These are phyloP conservation scores for Atta cephalotes DNA, from an alignment of 1,140 invertebrate species.

Conservation along the genomic window DNA sequence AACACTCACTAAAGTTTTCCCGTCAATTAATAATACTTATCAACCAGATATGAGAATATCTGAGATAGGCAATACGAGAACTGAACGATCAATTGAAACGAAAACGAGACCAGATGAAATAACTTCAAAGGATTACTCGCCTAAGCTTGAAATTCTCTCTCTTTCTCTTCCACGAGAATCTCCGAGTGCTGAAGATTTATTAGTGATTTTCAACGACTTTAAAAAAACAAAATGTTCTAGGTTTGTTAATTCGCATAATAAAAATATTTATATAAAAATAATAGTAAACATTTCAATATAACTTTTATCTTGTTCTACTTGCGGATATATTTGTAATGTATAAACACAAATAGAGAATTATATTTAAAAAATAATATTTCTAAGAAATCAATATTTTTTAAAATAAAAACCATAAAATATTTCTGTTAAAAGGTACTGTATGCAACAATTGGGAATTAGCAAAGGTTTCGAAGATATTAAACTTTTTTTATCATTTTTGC, in stretches of 20 bases:
- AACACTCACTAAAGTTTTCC: background rate
- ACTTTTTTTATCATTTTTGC: slow-evolving; percentile 55
- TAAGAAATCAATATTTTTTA: background rate
- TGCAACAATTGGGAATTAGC: slow-evolving; percentile 2
- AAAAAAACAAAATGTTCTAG: slow-evolving; percentile 18
- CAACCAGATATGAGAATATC: background rate
- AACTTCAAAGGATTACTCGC: background rate
- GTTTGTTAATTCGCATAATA: background rate
- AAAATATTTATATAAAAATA: background rate
- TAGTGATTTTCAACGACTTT: background rate
- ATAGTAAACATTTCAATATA: background rate
- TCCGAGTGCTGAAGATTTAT: background rate
- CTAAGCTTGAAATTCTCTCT: background rate
- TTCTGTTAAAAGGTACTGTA: slow-evolving; percentile 69
- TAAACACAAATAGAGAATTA: slow-evolving; percentile 8
- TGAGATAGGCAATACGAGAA: background rate
- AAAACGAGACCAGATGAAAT: background rate
- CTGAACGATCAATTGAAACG: background rate
- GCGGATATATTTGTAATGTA: background rate
- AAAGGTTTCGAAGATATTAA: slow-evolving; percentile 45
- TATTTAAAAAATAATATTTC: background rate
- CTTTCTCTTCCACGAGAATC: background rate
- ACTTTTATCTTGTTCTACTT: background rate
- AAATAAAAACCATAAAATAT: slow-evolving; percentile 33
- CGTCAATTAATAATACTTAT: slow-evolving; percentile 7